These are phyloP conservation scores for Myodes glareolus DNA, from an alignment of 2,113 vertebrate species.

Conservation along the genomic window DNA sequence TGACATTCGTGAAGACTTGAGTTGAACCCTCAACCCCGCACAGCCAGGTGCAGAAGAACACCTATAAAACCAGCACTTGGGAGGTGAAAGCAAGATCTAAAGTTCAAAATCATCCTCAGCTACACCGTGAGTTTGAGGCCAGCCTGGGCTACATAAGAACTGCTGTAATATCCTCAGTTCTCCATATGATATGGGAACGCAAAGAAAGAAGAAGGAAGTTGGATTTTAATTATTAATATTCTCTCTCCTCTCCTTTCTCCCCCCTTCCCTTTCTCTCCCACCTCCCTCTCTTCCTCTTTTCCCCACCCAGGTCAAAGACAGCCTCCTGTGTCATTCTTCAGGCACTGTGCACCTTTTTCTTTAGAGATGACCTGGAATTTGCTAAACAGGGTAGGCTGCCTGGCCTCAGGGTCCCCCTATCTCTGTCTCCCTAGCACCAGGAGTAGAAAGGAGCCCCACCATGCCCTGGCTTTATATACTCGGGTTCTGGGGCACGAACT, in stretches of 20 bases:
- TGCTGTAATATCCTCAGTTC: background rate
- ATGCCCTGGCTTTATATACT: background rate
- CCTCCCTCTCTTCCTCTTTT: background rate
- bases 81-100: background rate
- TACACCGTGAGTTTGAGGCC: background rate
- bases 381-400: background rate
- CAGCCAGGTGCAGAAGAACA: background rate
- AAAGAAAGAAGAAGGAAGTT: background rate
- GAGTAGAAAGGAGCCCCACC: background rate
- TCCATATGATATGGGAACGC: background rate
- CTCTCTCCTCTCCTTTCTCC: background rate
- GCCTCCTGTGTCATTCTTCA: background rate
- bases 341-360: background rate
- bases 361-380: background rate
- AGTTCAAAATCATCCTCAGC: background rate
- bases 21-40: background rate
- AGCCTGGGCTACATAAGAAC: background rate
- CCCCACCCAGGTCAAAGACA: too few relatives aligned
- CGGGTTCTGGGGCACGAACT: background rate
- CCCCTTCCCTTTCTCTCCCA: too few relatives aligned
- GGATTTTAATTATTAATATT: background rate
- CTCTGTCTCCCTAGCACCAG: too few relatives aligned
- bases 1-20: background rate
- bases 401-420: background rate
- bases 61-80: background rate